A percentile compares a stretch with the other conserved stretches of the same genome.
phyloP scores from a whole-genome alignment of 2,113 vertebrate genomes.

The Nanorana parkeri region DNA sequence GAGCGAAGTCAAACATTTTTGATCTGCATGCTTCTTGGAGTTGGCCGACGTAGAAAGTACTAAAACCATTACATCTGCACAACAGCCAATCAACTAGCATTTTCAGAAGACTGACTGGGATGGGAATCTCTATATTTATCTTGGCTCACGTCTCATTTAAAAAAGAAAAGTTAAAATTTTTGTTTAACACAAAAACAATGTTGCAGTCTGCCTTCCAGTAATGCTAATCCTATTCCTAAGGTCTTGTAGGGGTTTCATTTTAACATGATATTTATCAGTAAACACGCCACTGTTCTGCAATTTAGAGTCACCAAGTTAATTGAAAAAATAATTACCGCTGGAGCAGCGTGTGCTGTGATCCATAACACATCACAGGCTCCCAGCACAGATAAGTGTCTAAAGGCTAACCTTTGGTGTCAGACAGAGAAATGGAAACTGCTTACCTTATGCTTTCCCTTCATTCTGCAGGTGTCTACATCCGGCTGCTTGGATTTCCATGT shows the following conservation, averaged over 20 bases:
- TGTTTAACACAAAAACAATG: too few species aligned
- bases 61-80: too few species aligned
- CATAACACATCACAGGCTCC: slow-evolving; percentile 63
- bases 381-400: slow-evolving; percentile 65
- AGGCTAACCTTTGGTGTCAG: slow-evolving; percentile 72
- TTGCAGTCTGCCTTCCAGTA: too few species aligned
- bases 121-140: too few species aligned
- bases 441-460: slow-evolving; percentile 99
- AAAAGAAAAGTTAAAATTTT: too few species aligned
- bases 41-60: too few species aligned
- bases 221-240: not conserved
- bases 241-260: not conserved
- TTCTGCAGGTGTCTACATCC: slow-evolving; percentile 98
- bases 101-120: too few species aligned
- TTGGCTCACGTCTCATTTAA: too few species aligned
- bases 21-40: too few species aligned
- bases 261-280: slow-evolving; percentile 44
- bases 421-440: slow-evolving; percentile 70
- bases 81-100: too few species aligned
- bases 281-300: slow-evolving; percentile 66
- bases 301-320: slow-evolving; percentile 72
- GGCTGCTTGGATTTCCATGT: slow-evolving; percentile 98
- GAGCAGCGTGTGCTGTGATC: slow-evolving; percentile 61
- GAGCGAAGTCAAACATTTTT: too few species aligned
- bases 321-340: slow-evolving; percentile 71